A percentile compares a stretch with the other conserved stretches of the same genome.
These are phyloP conservation scores for Tragelaphus scriptus DNA, from an alignment of 2,113 vertebrate genomes.

Conservation along the genomic window DNA sequence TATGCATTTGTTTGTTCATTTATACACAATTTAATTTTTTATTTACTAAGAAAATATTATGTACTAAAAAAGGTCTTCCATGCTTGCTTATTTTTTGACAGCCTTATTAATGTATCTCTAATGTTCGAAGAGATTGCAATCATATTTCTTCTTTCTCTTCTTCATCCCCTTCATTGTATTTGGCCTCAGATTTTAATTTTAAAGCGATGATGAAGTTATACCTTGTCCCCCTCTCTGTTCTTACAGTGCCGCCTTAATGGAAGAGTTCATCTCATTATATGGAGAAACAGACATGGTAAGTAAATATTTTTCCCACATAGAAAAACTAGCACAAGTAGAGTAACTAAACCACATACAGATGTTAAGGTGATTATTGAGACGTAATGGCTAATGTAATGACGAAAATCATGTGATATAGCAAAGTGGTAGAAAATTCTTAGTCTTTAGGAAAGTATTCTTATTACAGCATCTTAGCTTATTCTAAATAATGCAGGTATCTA, in stretches of 20 bases:
- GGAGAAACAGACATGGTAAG: neutral
- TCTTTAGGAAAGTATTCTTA: neutral
- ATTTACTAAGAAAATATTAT: neutral
- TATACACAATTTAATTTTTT: neutral
- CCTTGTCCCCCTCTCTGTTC: neutral
- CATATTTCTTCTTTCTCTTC: neutral
- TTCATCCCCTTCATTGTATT: neutral
- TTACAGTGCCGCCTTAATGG: neutral
- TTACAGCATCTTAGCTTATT: neutral
- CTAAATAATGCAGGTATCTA: neutral
- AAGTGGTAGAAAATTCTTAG: neutral
- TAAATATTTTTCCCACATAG: neutral
- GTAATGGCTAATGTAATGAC: neutral
- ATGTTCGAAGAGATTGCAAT: neutral
- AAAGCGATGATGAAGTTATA: neutral
- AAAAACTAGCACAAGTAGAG: neutral
- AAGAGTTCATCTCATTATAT: neutral
- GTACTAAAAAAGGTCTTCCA: neutral
- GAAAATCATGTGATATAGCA: neutral
- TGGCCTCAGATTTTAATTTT: neutral
- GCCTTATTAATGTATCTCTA: neutral
- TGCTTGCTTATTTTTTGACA: neutral
- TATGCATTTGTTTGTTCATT: neutral
- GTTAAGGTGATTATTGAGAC: neutral
- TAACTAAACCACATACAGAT: neutral